Evolutionary conservation across 2,888 invertebrate species (phyloP), one percentile per base, ranked within the genome.

Genomic region (Drosophila picticornis): DNA sequence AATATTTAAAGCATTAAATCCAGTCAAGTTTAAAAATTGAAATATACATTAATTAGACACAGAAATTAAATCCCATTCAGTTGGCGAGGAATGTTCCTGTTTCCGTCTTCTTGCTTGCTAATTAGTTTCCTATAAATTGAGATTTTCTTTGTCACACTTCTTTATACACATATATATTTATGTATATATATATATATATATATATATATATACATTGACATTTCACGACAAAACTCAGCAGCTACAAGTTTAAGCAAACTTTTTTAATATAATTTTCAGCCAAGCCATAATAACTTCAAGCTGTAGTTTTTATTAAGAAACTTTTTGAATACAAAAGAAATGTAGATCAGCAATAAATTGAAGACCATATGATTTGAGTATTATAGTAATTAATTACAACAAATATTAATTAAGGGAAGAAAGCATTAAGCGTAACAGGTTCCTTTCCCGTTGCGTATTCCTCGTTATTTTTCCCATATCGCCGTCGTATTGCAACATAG

Each of bases 401-500:
- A 13, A 2, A 25, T 7, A 25, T 22, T 13, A 22, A 46, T 22
- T 1, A 6, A 13, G 43, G 2, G 5, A 9, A 25, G 19, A 46
- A 16, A 4, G 0, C 25, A 46, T 0, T 16, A 9, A 25, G n/a
- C 40, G 10, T 10, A 7, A 46, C 11, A 3, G 6, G 0, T n/a
- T n/a, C 10, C 11, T 29, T 57, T 43, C 4, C 19, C 19, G n/a
- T n/a, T 32, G 31, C 0, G 9, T 13, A 13, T 16, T 34, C 43
- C 25, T 40, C n/a, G 27, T 4, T 32, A 43, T n/a, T 43, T 56
- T 25, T 34, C 19, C 19, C 34, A 31, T 36, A 10, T 19, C 27
- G 32, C 36, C 29, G 5, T 5, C 59, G 50, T 22, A 48, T 48
- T 58, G 48, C 34, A 27, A 22, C 58, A 52, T 10, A 56, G 29